These are phyloP conservation scores for Drosophila algonquin DNA, from an alignment of 2,888 invertebrate genomes.

Conservation along the genomic window DNA sequence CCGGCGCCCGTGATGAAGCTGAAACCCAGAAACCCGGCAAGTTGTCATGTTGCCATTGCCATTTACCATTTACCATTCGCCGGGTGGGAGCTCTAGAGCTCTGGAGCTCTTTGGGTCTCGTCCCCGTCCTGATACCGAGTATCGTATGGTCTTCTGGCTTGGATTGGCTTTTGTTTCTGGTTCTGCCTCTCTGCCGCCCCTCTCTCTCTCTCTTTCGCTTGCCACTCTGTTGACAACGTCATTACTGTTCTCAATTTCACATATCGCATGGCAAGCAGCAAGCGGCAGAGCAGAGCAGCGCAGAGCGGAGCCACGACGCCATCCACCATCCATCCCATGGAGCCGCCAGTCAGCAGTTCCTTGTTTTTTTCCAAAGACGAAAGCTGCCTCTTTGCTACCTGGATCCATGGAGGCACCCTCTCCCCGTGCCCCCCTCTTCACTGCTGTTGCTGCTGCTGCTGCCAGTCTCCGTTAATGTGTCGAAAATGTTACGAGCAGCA, in stretches of 20 bases:
- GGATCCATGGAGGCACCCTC: background rate
- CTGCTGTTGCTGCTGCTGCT: slow-evolving; percentile 18
- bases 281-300: slow-evolving; percentile 22
- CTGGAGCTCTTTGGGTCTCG: background rate
- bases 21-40: slow-evolving; percentile 12
- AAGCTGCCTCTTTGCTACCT: slow-evolving; percentile 19
- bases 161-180: slow-evolving; percentile 39
- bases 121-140: slow-evolving; percentile 2
- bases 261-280: slow-evolving; percentile 65
- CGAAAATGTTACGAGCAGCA: slow-evolving; percentile 68
- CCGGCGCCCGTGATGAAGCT: background rate
- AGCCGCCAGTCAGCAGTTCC: slow-evolving; percentile 1
- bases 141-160: slow-evolving; percentile 3
- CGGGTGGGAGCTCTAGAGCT: background rate
- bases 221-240: slow-evolving; percentile 74
- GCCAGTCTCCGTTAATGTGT: slow-evolving; percentile 62
- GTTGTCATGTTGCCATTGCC: slow-evolving; percentile 41
- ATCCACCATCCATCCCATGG: background rate
- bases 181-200: background rate
- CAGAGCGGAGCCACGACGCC: slow-evolving; percentile 15
- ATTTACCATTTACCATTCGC: slow-evolving; percentile 31
- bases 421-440: background rate
- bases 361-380: slow-evolving; percentile 20
- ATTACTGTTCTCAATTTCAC: slow-evolving; percentile 79
- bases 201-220: slow-evolving; percentile 43